Evolutionary conservation across 2,888 invertebrate species (phyloP).

Genomic region (Ochropleura plecta): DNA sequence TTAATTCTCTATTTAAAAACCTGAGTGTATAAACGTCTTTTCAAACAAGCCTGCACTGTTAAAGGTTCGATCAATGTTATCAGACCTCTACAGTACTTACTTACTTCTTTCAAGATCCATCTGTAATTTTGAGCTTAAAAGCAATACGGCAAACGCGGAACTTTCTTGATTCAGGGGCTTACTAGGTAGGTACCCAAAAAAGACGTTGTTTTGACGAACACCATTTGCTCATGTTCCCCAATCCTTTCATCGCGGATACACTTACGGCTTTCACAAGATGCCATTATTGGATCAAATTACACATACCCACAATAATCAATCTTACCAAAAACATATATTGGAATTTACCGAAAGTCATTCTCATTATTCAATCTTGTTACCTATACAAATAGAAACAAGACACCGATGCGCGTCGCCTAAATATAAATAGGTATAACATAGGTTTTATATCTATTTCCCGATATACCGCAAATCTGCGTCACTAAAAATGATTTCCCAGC

Average conservation of each 20-base stretch:
- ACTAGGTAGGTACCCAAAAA: not conserved
- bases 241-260: not conserved
- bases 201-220: not conserved
- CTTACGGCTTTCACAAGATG: not conserved
- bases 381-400: not conserved
- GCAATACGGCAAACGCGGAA: not conserved
- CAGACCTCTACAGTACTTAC: not conserved
- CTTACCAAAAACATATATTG: not conserved
- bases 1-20: too few relatives aligned
- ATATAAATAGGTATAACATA: not conserved
- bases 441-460: not conserved
- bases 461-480: constrained; percentile 12
- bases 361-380: constrained; percentile 12
- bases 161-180: not conserved
- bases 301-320: constrained; percentile 16
- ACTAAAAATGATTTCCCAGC: constrained; percentile 68
- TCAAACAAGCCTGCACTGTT: too few relatives aligned
- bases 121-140: not conserved
- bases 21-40: too few relatives aligned
- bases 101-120: not conserved
- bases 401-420: not conserved
- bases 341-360: constrained; percentile 4
- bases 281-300: constrained; percentile 19
- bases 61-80: too few relatives aligned
- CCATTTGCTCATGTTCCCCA: not conserved